Conservation (phyloP, 2,888 invertebrate genomes). For the Tachystola acroxantha region DNA sequence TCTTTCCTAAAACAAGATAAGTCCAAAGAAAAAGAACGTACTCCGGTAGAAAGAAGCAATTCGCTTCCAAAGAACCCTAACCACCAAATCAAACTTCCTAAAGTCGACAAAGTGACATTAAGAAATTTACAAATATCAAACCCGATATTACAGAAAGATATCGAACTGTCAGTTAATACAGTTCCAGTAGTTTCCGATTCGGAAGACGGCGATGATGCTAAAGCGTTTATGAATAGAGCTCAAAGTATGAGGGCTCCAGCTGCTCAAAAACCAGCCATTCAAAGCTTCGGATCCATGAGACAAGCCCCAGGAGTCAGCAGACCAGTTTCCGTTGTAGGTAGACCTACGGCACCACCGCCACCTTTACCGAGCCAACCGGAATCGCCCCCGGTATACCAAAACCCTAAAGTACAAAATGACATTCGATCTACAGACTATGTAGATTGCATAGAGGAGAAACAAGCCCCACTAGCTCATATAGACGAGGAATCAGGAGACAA, state of each 20-base stretch:
- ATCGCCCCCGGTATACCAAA: slow-evolving; percentile 73
- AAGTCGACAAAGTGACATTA: slow-evolving; percentile 84
- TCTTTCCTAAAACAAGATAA: slow-evolving; percentile 84
- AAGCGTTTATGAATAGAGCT: slow-evolving; percentile 83
- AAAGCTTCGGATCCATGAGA: slow-evolving; percentile 91
- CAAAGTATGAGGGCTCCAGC: slow-evolving; percentile 87
- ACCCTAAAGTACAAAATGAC: slow-evolving; percentile 62
- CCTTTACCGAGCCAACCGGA: slow-evolving; percentile 81
- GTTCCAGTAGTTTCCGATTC: slow-evolving; percentile 79
- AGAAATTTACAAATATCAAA: slow-evolving; percentile 89
- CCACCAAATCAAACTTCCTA: slow-evolving; percentile 80
- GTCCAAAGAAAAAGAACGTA: slow-evolving; percentile 69
- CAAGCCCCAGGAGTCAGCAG: slow-evolving; percentile 81
- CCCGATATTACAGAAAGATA: slow-evolving; percentile 86
- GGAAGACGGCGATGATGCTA: slow-evolving; percentile 73
- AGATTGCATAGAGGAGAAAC: slow-evolving; percentile 85
- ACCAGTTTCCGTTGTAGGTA: slow-evolving; percentile 84
- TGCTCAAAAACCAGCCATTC: slow-evolving; percentile 79
- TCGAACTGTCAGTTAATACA: slow-evolving; percentile 77
- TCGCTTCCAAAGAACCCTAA: slow-evolving; percentile 78
- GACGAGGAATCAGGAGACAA: slow-evolving; percentile 84
- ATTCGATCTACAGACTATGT: slow-evolving; percentile 81
- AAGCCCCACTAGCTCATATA: slow-evolving; percentile 80
- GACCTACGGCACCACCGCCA: slow-evolving; percentile 88
- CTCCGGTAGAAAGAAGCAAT: slow-evolving; percentile 73